phyloP scores from a whole-genome alignment of 2,797 vertebrate genomes.

The Macropus fuliginosus region DNA sequence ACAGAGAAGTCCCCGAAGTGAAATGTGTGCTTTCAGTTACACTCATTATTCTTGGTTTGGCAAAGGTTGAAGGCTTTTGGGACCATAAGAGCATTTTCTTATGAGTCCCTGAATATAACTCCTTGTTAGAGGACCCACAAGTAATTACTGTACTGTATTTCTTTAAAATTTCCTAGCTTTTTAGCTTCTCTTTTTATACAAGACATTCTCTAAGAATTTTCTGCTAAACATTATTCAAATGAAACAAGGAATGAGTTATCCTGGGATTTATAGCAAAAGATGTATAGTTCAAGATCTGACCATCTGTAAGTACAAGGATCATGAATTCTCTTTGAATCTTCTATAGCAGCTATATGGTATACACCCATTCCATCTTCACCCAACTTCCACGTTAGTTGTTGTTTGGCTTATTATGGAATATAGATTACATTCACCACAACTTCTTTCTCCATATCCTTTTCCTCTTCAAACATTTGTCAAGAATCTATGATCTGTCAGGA shows the following conservation, averaged over 20 bases:
- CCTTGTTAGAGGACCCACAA: not conserved
- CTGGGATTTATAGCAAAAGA: too few species aligned
- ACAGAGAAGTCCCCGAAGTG: not conserved
- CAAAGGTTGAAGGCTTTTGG: not conserved
- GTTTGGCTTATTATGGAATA: conserved; percentile 50
- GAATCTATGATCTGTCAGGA: not conserved
- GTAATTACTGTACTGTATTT: not conserved
- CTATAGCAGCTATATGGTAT: conserved; percentile 19
- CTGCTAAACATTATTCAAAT: too few species aligned
- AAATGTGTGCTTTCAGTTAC: conserved; percentile 3
- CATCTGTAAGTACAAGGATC: too few species aligned
- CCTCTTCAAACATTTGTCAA: not conserved
- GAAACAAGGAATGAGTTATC: too few species aligned
- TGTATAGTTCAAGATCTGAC: too few species aligned
- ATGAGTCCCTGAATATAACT: conserved; percentile 5
- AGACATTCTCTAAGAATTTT: too few species aligned
- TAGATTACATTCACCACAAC: not conserved
- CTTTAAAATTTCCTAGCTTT: too few species aligned
- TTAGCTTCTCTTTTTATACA: too few species aligned
- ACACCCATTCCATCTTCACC: conserved; percentile 7
- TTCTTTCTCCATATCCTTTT: not conserved
- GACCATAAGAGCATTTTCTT: not conserved
- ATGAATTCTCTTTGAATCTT: not conserved
- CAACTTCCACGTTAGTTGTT: conserved; percentile 54
- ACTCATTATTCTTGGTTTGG: not conserved